Evolutionary conservation across 2,113 vertebrate genomes (phyloP), one percentile per base, ranked within the genome.

Genomic region (Paramormyrops kingsleyae): DNA sequence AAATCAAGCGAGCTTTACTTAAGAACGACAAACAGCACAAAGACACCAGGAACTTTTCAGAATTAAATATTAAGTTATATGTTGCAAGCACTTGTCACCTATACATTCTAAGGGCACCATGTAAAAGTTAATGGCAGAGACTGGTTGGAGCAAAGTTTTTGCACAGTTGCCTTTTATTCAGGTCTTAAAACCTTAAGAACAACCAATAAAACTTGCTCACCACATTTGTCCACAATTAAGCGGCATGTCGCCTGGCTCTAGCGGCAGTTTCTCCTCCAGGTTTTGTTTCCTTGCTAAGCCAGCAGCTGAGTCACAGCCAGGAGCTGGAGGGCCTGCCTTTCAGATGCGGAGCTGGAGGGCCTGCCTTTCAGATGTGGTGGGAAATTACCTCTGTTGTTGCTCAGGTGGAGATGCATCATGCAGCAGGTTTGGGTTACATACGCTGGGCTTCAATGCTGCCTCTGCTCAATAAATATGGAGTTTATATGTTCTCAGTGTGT

Each of bases 141-240:
- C 74, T 59, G 39, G 5, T 2, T 42, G 27, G 19, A 83, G 59
- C 9, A 56, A 8, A 56, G 50, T 42, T 83, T 83, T 56, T 59
- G 50, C 13, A 31, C 12, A 39, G 19, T 70, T 83, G 59, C 77
- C 74, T n/a, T 0, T 59, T 52, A 50, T 66, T 87, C 56, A 47
- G 53, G 44, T 62, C 56, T 49, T 24, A 35, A 85, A 39, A 21
- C 44, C n/a, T 24, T 4, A 52, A 87, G 83, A 49, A 86, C 83
- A 90, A 70, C 47, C 46, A 47, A 70, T 87, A 70, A 70, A 85
- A 53, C 27, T 77, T 42, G 80, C 35, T 46, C 80, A 35, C 59
- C 31, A 39, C 42, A 39, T 86, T 70, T 86, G 83, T 87, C 83
- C 47, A 50, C 89, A 90, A 47, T 50, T 87, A 87, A 74, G 46